A percentile compares a stretch with the other conserved stretches of the same genome.
phyloP scores from a whole-genome alignment of 2,888 invertebrate species.

The Eupithecia tripunctaria region DNA sequence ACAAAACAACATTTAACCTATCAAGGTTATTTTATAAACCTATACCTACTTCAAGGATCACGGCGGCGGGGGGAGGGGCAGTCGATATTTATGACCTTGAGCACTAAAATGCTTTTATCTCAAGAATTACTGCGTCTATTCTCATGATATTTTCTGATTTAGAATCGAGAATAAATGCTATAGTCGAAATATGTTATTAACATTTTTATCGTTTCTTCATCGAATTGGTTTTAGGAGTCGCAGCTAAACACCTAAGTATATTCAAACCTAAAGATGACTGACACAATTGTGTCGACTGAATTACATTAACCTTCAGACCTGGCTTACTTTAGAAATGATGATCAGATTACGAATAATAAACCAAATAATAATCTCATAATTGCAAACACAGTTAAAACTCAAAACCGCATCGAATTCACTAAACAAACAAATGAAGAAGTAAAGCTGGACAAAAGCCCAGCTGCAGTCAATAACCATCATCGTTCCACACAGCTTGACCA shows the following conservation, averaged over 20 bases:
- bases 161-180: too few relatives aligned
- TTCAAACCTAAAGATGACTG: neutral
- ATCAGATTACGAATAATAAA: neutral
- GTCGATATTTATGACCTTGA: too few relatives aligned
- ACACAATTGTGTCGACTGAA: neutral
- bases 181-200: too few relatives aligned
- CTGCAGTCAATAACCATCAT: slow-evolving; percentile 33
- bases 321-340: neutral
- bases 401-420: neutral
- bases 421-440: slow-evolving; percentile 3
- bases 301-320: neutral
- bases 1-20: too few relatives aligned
- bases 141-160: too few relatives aligned
- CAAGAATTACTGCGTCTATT: too few relatives aligned
- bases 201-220: too few relatives aligned
- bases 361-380: neutral
- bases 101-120: too few relatives aligned
- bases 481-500: slow-evolving; percentile 38
- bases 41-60: too few relatives aligned
- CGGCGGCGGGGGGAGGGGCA: too few relatives aligned
- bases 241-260: neutral
- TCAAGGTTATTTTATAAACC: too few relatives aligned
- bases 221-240: too few relatives aligned
- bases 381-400: neutral
- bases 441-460: slow-evolving; percentile 12